A percentile compares a stretch with the other conserved stretches of the same genome.
Evolutionary conservation across 2,113 vertebrate genomes (phyloP).

Genomic region (Cichladusa arquata): DNA sequence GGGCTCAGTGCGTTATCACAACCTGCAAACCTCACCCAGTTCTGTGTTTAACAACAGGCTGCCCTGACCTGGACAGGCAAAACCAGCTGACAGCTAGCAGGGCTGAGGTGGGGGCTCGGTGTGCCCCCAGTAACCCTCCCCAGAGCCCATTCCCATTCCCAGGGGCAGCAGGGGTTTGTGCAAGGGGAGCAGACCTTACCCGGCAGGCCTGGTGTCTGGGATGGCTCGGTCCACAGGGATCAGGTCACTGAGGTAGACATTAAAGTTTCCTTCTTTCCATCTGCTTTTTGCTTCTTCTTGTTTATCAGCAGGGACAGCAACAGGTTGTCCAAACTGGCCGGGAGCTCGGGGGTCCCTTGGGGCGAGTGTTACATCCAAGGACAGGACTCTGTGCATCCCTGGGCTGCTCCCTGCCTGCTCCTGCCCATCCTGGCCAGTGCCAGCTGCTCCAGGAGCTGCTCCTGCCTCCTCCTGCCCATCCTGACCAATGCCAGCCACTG

Average conservation of each 20-base stretch:
- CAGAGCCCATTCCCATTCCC: neutral
- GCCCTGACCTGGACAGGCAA: neutral
- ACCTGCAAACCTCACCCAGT: neutral
- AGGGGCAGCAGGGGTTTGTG: accelerated
- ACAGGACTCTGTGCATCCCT: conserved; percentile 78
- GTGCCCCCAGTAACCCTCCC: neutral
- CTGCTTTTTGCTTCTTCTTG: conserved; percentile 79
- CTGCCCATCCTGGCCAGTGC: accelerated
- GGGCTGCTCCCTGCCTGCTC: neutral
- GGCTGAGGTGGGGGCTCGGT: neutral
- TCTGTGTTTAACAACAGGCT: accelerated
- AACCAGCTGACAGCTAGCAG: neutral
- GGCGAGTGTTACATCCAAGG: conserved; percentile 77
- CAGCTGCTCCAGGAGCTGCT: accelerated
- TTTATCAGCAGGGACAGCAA: conserved; percentile 72
- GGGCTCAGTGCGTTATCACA: accelerated
- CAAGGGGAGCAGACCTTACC: conserved; percentile 76
- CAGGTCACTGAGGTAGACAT: conserved; percentile 92
- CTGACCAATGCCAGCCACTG: accelerated
- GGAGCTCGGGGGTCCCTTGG: conserved; percentile 82
- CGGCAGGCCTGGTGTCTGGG: conserved; percentile 86
- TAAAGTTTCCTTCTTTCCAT: conserved; percentile 95
- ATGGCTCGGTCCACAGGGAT: conserved; percentile 92
- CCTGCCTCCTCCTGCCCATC: accelerated
- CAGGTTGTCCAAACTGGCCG: conserved; percentile 88